Percentiles rank a stretch among this genome's conserved stretches.
phyloP scores from a whole-genome alignment of 2,113 vertebrate genomes.

The Brachionichthys hirsutus region DNA sequence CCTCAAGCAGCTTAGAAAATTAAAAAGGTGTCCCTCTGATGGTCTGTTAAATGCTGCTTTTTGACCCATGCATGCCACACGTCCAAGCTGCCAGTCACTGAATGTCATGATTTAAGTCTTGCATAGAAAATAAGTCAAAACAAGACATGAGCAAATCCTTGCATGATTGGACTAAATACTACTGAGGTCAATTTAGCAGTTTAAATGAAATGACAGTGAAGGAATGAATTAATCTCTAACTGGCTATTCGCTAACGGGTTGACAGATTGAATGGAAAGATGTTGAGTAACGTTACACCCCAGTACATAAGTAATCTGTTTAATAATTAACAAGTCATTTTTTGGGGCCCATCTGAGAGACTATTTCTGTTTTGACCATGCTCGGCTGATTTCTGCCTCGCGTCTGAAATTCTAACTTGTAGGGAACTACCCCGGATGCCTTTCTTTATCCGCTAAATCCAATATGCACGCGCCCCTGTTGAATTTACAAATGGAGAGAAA shows the following conservation, averaged over 20 bases:
- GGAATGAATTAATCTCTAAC: neutral
- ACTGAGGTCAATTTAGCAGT: neutral
- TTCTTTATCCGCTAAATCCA: too few relatives aligned
- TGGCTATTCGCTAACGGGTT: neutral
- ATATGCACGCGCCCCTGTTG: too few relatives aligned
- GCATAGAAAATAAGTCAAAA: neutral
- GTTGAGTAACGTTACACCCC: too few relatives aligned
- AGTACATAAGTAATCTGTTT: too few relatives aligned
- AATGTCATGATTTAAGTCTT: neutral
- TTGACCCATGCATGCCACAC: neutral
- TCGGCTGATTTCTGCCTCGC: too few relatives aligned
- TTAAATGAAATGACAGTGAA: neutral
- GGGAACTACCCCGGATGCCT: too few relatives aligned
- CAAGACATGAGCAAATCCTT: neutral
- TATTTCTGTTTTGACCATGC: too few relatives aligned
- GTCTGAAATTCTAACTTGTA: too few relatives aligned
- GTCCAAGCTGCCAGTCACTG: neutral
- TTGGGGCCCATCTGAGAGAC: too few relatives aligned
- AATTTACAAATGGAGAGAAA: too few relatives aligned
- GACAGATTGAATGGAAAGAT: too few relatives aligned
- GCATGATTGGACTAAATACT: neutral
- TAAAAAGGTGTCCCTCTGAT: slow-evolving; percentile 4
- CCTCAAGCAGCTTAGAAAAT: neutral
- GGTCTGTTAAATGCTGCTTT: neutral
- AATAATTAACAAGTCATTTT: too few relatives aligned